Evolutionary conservation across 1,140 invertebrate genomes (phyloP).

Genomic region (Caenorhabditis latens): DNA sequence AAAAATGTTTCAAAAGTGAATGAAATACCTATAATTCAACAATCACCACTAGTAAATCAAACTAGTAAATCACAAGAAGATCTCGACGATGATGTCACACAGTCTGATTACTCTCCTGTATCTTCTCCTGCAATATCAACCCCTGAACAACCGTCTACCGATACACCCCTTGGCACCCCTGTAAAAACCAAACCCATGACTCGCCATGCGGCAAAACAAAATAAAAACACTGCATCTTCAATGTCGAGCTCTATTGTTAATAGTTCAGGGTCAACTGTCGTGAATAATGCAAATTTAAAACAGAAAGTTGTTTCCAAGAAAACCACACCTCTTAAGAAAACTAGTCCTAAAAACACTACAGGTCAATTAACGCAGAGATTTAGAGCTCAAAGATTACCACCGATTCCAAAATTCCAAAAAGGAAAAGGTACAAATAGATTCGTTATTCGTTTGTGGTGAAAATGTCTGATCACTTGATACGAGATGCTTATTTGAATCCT

Average conservation of each 20-base stretch:
- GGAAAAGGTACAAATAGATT: conserved; percentile 9
- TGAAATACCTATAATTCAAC: too few relatives aligned
- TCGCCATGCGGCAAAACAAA: not conserved
- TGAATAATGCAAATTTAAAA: too few relatives aligned
- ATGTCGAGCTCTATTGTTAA: too few relatives aligned
- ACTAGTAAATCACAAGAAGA: too few relatives aligned
- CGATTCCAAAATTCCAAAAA: not conserved
- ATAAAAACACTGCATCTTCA: too few relatives aligned
- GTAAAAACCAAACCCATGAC: not conserved
- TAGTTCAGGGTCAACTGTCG: too few relatives aligned
- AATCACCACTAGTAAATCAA: too few relatives aligned
- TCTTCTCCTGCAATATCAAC: not conserved
- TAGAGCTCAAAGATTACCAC: not conserved
- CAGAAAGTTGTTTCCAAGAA: too few relatives aligned
- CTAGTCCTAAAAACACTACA: too few relatives aligned
- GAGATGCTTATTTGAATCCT: conserved; percentile 8
- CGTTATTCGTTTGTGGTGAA: not conserved
- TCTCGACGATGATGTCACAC: not conserved
- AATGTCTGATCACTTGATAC: not conserved
- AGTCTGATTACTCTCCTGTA: not conserved
- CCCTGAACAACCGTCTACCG: not conserved
- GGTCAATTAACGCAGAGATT: not conserved
- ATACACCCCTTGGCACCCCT: not conserved
- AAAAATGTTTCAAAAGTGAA: too few relatives aligned
- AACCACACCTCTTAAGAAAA: too few relatives aligned